Percentiles rank a stretch among this genome's conserved stretches.
These are phyloP conservation scores for Piliocolobus tephrosceles DNA, from an alignment of 2,113 vertebrate genomes.

Conservation along the genomic window DNA sequence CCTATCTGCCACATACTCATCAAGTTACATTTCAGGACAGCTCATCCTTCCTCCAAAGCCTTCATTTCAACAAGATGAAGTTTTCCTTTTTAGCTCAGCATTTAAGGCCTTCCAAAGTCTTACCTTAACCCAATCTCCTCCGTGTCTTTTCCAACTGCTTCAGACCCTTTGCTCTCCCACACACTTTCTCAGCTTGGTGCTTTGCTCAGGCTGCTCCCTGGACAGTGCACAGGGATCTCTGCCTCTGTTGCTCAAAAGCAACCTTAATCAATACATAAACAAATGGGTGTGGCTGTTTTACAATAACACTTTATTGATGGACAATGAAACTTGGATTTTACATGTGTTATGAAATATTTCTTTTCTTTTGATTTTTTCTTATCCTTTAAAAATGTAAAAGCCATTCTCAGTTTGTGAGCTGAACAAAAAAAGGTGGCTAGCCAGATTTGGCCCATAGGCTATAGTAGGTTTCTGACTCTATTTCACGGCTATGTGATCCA, in stretches of 20 bases:
- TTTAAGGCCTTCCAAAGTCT: neutral
- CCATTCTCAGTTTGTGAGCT: too few relatives aligned
- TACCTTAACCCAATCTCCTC: too few relatives aligned
- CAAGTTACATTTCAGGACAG: neutral
- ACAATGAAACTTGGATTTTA: neutral
- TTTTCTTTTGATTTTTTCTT: too few relatives aligned
- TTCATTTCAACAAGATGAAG: slow-evolving; percentile 4
- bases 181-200: neutral
- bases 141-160: too few relatives aligned
- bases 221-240: neutral
- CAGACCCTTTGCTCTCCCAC: too few relatives aligned
- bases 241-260: neutral
- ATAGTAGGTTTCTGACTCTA: too few relatives aligned
- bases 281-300: neutral
- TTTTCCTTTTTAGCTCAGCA: neutral
- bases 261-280: neutral
- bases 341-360: too few relatives aligned
- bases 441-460: too few relatives aligned
- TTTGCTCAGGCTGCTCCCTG: neutral
- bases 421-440: too few relatives aligned
- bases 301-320: neutral
- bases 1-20: neutral
- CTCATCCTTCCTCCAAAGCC: neutral
- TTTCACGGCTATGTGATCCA: too few relatives aligned
- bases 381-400: too few relatives aligned